These are phyloP conservation scores for Sturnus vulgaris DNA, from an alignment of 2,113 vertebrate genomes.

Conservation along the genomic window DNA sequence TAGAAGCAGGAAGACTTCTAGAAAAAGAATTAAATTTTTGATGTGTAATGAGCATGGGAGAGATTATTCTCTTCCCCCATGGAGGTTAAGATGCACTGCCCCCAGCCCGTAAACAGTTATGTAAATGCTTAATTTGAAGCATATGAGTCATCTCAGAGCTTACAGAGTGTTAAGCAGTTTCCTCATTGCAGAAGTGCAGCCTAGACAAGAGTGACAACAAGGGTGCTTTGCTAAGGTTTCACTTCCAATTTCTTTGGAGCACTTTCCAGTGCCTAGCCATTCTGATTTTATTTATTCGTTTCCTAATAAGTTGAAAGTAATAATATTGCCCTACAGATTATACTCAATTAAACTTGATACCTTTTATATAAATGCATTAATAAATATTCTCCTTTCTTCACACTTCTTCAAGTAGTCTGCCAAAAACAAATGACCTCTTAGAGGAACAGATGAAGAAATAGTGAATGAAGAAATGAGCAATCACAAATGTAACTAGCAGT, in stretches of 20 bases:
- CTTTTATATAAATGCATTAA: not conserved
- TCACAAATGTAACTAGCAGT: not conserved
- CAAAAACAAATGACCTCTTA: conserved; percentile 7
- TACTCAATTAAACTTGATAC: not conserved
- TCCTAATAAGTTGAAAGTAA: not conserved
- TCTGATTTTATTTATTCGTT: conserved; percentile 35
- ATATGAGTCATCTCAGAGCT: not conserved
- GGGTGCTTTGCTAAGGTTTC: not conserved
- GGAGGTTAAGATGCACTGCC: not conserved
- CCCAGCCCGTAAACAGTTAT: conserved; percentile 21
- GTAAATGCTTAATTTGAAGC: conserved; percentile 31
- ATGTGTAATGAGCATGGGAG: not conserved
- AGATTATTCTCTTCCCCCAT: not conserved
- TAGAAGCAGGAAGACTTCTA: not conserved
- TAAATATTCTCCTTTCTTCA: conserved; percentile 2
- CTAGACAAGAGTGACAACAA: not conserved
- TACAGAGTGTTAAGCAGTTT: not conserved
- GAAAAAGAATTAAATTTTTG: not conserved
- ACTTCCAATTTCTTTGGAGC: not conserved
- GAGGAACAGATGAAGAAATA: not conserved
- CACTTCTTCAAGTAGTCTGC: not conserved
- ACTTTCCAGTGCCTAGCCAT: not conserved
- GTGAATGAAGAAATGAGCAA: not conserved
- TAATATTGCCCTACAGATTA: not conserved
- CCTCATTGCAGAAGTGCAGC: not conserved